These are phyloP conservation scores for Oreochromis grahami DNA, from an alignment of 2,797 vertebrate genomes.

Conservation along the genomic window DNA sequence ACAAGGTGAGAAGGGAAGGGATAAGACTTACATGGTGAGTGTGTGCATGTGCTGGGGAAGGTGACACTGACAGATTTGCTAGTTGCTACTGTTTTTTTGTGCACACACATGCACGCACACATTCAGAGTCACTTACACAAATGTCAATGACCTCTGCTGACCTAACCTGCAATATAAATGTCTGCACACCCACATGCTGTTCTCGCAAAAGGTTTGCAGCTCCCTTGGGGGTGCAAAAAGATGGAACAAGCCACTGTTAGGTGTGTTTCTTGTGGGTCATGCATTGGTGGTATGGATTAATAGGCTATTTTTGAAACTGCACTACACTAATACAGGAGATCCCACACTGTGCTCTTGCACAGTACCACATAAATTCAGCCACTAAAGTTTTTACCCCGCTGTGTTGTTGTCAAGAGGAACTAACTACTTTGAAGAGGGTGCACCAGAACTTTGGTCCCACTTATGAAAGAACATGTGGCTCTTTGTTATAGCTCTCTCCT, in stretches of 20 bases:
- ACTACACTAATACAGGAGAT: conserved; percentile 21
- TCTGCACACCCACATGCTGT: conserved; percentile 26
- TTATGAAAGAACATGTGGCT: background rate
- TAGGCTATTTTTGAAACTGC: conserved; percentile 34
- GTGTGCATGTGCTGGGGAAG: background rate
- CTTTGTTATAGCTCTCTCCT: background rate
- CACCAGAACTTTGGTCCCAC: background rate
- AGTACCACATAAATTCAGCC: conserved; percentile 31
- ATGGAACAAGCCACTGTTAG: conserved; percentile 32
- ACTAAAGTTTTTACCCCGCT: conserved; percentile 24
- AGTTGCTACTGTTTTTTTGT: background rate
- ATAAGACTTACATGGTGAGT: background rate
- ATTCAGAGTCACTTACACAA: background rate
- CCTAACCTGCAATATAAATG: conserved; percentile 30
- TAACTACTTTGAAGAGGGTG: background rate
- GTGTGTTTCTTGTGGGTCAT: conserved; percentile 19
- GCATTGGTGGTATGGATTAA: conserved; percentile 31
- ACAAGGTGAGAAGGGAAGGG: background rate
- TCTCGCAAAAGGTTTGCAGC: background rate
- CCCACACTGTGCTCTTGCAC: conserved; percentile 23
- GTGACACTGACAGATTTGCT: conserved; percentile 38
- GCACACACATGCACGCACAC: background rate
- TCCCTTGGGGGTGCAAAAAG: conserved; percentile 25
- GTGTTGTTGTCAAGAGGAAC: conserved; percentile 3
- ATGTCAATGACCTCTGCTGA: conserved; percentile 33